phyloP scores from a whole-genome alignment of 1,140 invertebrate genomes.

The Gyrodactylus salaris region DNA sequence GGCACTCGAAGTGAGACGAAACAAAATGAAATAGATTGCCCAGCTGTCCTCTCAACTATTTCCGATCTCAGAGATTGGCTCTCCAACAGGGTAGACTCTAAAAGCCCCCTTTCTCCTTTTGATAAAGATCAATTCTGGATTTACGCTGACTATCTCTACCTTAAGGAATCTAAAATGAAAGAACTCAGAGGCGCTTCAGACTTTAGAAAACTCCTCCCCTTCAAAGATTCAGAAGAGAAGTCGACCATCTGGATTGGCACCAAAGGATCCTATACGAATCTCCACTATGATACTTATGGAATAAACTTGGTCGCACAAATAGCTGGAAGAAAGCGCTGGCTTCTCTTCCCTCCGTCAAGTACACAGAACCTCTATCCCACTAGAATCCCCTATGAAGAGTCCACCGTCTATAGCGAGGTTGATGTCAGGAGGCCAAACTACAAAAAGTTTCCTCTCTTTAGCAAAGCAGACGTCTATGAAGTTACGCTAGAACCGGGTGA shows the following conservation, averaged over 20 bases:
- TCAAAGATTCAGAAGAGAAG: neutral
- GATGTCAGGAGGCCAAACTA: constrained; percentile 24
- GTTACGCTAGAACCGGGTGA: constrained; percentile 42
- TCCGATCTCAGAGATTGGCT: neutral
- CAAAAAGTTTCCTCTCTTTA: constrained; percentile 11
- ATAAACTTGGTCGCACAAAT: constrained; percentile 39
- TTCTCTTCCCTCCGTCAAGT: constrained; percentile 48
- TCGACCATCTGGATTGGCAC: constrained; percentile 49
- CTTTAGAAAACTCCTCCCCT: neutral
- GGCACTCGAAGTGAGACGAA: neutral
- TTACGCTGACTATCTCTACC: neutral
- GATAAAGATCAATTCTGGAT: neutral
- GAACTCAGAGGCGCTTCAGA: too few relatives aligned
- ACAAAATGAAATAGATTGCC: neutral
- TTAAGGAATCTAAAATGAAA: neutral
- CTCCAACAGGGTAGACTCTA: neutral
- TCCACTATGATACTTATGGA: constrained; percentile 69
- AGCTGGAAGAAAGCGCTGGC: constrained; percentile 42
- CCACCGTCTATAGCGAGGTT: constrained; percentile 47
- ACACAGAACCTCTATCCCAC: constrained; percentile 34
- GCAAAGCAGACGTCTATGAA: constrained; percentile 21
- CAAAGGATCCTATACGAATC: constrained; percentile 50
- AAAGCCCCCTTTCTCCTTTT: neutral
- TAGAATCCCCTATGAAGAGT: constrained; percentile 74
- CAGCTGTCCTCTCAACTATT: neutral